These are phyloP conservation scores for Ametastegia equiseti DNA, from an alignment of 2,888 invertebrate genomes.

Conservation along the genomic window DNA sequence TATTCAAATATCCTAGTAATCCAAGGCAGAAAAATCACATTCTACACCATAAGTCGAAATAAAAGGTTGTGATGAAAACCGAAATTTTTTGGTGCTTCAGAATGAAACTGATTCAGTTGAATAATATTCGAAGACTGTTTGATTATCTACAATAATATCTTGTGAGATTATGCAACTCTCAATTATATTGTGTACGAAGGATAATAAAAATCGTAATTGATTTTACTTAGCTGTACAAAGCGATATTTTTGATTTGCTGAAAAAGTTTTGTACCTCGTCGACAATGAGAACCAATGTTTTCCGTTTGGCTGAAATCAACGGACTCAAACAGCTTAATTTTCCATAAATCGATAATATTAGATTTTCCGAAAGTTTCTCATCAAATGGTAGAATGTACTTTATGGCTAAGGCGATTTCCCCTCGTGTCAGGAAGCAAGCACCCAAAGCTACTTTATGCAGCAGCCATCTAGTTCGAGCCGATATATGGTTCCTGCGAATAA, in stretches of 20 bases:
- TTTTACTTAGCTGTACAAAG: constrained; percentile 16
- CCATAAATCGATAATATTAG: constrained; percentile 68
- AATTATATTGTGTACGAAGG: neutral
- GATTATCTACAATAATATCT: neutral
- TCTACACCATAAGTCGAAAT: neutral
- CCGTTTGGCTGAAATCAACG: constrained; percentile 76
- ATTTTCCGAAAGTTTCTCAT: constrained; percentile 67
- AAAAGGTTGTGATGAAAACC: neutral
- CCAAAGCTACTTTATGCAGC: constrained; percentile 74
- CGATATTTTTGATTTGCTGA: neutral
- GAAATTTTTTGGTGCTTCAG: neutral
- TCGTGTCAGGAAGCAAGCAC: constrained; percentile 70
- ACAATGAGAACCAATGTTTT: constrained; percentile 83
- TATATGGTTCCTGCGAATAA: constrained; percentile 54
- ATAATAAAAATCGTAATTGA: neutral
- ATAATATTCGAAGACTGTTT: neutral
- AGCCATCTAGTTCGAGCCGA: constrained; percentile 71
- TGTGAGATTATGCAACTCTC: neutral
- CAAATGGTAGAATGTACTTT: constrained; percentile 70
- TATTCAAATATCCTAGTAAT: neutral
- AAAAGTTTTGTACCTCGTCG: constrained; percentile 82
- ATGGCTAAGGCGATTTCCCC: constrained; percentile 75
- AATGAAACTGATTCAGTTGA: neutral
- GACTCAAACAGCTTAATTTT: constrained; percentile 56
- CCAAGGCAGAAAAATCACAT: neutral